These are phyloP conservation scores for Planiliza haematocheilus DNA, from an alignment of 2,113 vertebrate species.

Conservation along the genomic window DNA sequence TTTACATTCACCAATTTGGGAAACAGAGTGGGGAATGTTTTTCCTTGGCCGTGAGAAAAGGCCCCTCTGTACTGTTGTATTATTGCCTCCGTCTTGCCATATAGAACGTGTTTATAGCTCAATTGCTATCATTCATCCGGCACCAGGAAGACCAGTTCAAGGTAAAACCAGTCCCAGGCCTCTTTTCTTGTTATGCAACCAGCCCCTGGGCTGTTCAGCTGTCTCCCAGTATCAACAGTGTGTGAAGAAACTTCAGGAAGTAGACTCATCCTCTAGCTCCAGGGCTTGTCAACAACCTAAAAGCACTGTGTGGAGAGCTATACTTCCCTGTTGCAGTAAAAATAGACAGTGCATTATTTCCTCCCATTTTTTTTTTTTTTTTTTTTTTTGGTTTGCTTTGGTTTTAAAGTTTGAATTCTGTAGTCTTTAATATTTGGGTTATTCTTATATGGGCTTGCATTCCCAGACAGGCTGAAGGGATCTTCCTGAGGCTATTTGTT, in stretches of 20 bases:
- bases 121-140: slow-evolving; percentile 2
- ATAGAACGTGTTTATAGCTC: slow-evolving; percentile 15
- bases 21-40: not conserved
- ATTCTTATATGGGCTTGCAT: slow-evolving; percentile 18
- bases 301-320: slow-evolving; percentile 36
- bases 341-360: slow-evolving; percentile 24
- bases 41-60: not conserved
- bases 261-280: slow-evolving; percentile 50
- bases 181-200: slow-evolving; percentile 53
- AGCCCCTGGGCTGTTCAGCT: slow-evolving; percentile 49
- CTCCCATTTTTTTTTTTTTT: slow-evolving; percentile 14
- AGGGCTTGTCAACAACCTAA: slow-evolving; percentile 61
- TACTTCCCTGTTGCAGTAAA: slow-evolving; percentile 27
- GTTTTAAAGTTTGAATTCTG: slow-evolving; percentile 20
- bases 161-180: slow-evolving; percentile 37
- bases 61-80: no score
- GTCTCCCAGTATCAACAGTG: slow-evolving; percentile 61
- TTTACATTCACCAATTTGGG: not conserved
- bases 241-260: slow-evolving; percentile 63
- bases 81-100: not conserved
- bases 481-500: slow-evolving; percentile 43
- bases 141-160: slow-evolving; percentile 19
- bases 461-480: slow-evolving; percentile 42
- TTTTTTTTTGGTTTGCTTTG: slow-evolving; percentile 32
- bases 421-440: no score